phyloP scores from a whole-genome alignment of 2,888 invertebrate species.

The Trisateles emortualis region DNA sequence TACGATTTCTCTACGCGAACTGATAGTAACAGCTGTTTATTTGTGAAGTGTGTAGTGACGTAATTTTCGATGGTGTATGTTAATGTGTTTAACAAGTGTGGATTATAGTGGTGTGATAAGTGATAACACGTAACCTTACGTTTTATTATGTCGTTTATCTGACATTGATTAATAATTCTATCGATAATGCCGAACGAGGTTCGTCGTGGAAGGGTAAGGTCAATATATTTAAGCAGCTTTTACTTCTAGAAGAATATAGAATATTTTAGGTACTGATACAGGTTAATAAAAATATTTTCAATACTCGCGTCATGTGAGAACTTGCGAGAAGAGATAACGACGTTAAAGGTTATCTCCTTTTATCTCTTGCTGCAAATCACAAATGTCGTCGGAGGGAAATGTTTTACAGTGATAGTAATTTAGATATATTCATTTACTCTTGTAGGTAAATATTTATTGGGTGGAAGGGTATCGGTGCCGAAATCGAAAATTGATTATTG shows the following conservation, averaged over 20 bases:
- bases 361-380: slow-evolving; percentile 21
- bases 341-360: slow-evolving; percentile 30
- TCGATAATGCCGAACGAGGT: slow-evolving; percentile 69
- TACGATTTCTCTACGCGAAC: slow-evolving; percentile 18
- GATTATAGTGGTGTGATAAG: slow-evolving; percentile 33
- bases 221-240: background rate
- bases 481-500: too few relatives aligned
- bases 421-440: background rate
- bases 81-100: slow-evolving; percentile 21
- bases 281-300: background rate
- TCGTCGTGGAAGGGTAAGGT: slow-evolving; percentile 67
- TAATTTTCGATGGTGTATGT: slow-evolving; percentile 33
- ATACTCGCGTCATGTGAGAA: slow-evolving; percentile 3
- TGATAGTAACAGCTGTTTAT: slow-evolving; percentile 24
- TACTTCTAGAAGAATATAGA: background rate
- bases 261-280: background rate
- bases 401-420: background rate
- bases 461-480: background rate
- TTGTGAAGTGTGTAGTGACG: slow-evolving; percentile 29
- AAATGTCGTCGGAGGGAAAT: slow-evolving; percentile 20
- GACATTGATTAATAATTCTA: slow-evolving; percentile 51
- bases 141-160: slow-evolving; percentile 42
- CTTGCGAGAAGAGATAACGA: too few relatives aligned
- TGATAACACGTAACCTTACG: slow-evolving; percentile 42
- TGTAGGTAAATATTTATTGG: background rate